A percentile compares a stretch with the other conserved stretches of the same genome.
Evolutionary conservation across 1,140 invertebrate genomes (phyloP).

Genomic region (Cydia splendana): DNA sequence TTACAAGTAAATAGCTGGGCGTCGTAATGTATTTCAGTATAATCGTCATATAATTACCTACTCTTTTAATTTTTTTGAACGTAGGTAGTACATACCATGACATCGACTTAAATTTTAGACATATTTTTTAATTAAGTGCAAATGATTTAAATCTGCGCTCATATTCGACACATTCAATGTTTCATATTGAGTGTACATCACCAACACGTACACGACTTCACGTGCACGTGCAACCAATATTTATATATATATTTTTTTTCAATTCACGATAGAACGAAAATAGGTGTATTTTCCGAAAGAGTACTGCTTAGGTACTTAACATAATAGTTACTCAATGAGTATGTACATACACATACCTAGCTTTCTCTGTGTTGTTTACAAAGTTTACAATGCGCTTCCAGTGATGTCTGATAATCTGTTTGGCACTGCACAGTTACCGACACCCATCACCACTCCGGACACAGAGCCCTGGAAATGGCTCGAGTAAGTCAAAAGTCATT

Average conservation of each 20-base stretch:
- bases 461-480: slow-evolving; percentile 93
- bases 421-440: slow-evolving; percentile 84
- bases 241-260: neutral
- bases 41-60: too few relatives aligned
- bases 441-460: slow-evolving; percentile 90
- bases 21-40: too few relatives aligned
- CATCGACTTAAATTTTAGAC: too few relatives aligned
- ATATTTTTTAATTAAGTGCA: too few relatives aligned
- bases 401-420: slow-evolving; percentile 53
- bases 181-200: too few relatives aligned
- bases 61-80: too few relatives aligned
- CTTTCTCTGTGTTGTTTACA: neutral
- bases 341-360: neutral
- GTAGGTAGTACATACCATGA: too few relatives aligned
- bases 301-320: neutral
- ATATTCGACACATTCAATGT: too few relatives aligned
- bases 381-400: slow-evolving; percentile 36
- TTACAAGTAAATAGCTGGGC: too few relatives aligned
- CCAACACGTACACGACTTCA: too few relatives aligned
- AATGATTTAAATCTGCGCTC: too few relatives aligned
- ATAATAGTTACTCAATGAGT: neutral
- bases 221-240: too few relatives aligned
- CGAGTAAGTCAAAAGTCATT: slow-evolving; percentile 83
- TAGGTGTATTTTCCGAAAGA: neutral
- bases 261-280: neutral